Conservation (phyloP, 2,797 vertebrate species). For the Okamejei kenojei region DNA sequence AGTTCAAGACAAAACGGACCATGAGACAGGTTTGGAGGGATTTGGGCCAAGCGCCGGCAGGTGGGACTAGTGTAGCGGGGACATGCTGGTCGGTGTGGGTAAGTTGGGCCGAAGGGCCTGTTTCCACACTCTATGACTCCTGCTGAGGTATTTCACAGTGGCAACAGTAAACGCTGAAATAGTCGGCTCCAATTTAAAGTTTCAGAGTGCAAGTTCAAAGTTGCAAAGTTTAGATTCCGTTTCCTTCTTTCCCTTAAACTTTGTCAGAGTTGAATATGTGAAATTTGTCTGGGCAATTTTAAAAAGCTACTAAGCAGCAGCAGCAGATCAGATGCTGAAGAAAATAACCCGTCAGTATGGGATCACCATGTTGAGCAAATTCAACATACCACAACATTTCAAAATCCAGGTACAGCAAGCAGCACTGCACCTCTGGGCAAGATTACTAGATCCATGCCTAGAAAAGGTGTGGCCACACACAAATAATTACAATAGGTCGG, state of each 20-base stretch:
- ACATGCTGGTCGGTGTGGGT: too few relatives aligned
- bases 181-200: background rate
- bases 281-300: background rate
- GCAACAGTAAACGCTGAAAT: background rate
- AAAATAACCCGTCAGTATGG: background rate
- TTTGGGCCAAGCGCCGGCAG: too few relatives aligned
- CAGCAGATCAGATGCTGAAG: background rate
- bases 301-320: background rate
- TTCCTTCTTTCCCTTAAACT: background rate
- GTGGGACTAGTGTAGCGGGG: too few relatives aligned
- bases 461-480: background rate
- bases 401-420: background rate
- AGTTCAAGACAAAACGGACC: background rate
- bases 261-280: background rate
- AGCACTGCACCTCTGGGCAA: background rate
- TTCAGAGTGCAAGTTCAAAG: background rate
- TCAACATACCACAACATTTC: background rate
- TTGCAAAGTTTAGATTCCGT: background rate
- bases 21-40: background rate
- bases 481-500: background rate
- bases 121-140: too few relatives aligned
- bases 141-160: background rate
- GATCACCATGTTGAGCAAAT: background rate
- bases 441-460: background rate
- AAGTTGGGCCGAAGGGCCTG: too few relatives aligned